Percentiles rank a stretch among this genome's conserved stretches.
Evolutionary conservation across 1,140 invertebrate genomes (phyloP).

Genomic region (Pseudomyrmex sp.): DNA sequence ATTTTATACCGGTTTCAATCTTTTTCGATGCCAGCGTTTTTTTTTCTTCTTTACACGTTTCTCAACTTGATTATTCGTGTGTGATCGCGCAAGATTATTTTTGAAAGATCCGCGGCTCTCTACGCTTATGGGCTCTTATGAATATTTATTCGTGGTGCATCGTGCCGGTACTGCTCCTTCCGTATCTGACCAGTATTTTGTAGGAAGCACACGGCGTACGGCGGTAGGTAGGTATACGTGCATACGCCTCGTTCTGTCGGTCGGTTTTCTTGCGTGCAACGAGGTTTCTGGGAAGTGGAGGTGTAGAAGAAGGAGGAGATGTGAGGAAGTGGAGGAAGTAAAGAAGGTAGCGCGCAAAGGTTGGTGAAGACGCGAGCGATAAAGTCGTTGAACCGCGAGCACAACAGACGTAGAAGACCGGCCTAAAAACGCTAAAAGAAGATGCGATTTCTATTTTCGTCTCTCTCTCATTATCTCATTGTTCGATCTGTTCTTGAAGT

Average conservation of each 20-base stretch:
- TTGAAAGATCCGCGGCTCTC: conserved; percentile 24
- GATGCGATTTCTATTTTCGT: conserved; percentile 60
- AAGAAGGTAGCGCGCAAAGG: conserved; percentile 47
- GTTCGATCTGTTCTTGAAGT: conserved; percentile 26
- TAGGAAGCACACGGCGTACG: conserved; percentile 55
- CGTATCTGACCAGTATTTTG: conserved; percentile 68
- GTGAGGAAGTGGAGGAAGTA: conserved; percentile 53
- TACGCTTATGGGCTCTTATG: conserved; percentile 68
- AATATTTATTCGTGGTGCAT: conserved; percentile 73
- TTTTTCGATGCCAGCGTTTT: neutral
- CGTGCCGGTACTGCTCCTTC: conserved; percentile 65
- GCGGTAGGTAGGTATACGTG: neutral
- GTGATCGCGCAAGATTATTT: neutral
- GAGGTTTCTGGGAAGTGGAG: conserved; percentile 20
- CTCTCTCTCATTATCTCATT: neutral
- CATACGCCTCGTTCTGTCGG: conserved; percentile 58
- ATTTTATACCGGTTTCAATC: neutral
- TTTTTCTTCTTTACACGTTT: neutral
- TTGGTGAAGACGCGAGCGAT: conserved; percentile 48
- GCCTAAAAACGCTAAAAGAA: conserved; percentile 72
- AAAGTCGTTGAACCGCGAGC: conserved; percentile 75
- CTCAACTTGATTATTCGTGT: neutral
- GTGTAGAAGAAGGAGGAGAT: conserved; percentile 44
- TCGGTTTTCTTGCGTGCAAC: conserved; percentile 53
- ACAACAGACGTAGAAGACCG: conserved; percentile 69